Evolutionary conservation across 2,113 vertebrate genomes (phyloP).

Genomic region (Hucho hucho): DNA sequence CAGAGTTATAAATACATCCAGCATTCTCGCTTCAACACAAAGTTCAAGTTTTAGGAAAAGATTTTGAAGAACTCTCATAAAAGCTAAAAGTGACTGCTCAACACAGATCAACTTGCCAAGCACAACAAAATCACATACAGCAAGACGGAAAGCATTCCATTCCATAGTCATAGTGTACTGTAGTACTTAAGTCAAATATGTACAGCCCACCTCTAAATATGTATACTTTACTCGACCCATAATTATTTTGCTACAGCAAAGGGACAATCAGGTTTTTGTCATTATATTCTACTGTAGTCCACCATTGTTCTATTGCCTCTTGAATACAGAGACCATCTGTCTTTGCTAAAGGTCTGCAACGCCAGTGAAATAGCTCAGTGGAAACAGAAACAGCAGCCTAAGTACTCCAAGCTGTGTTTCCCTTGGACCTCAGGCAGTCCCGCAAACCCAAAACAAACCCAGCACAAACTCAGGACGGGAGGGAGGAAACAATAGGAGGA

Average conservation of each 20-base stretch:
- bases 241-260: too few species aligned
- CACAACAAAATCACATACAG: slow-evolving; percentile 35
- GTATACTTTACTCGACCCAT: not conserved
- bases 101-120: not conserved
- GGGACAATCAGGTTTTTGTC: not conserved
- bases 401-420: not conserved
- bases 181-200: not conserved
- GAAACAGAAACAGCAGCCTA: not conserved
- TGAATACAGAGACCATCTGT: slow-evolving; percentile 8
- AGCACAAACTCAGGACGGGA: not conserved
- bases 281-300: not conserved
- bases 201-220: not conserved
- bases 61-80: not conserved
- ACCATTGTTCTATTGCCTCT: not conserved
- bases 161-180: not conserved
- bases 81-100: slow-evolving; percentile 31
- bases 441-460: not conserved
- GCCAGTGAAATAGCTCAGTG: not conserved
- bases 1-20: not conserved
- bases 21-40: not conserved
- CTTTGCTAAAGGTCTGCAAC: not conserved
- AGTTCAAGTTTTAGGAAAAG: not conserved
- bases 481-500: not conserved
- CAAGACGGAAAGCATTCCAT: not conserved
- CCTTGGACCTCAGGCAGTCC: not conserved